Conservation (phyloP, 1,140 invertebrate species). For the Periplaneta americana region DNA sequence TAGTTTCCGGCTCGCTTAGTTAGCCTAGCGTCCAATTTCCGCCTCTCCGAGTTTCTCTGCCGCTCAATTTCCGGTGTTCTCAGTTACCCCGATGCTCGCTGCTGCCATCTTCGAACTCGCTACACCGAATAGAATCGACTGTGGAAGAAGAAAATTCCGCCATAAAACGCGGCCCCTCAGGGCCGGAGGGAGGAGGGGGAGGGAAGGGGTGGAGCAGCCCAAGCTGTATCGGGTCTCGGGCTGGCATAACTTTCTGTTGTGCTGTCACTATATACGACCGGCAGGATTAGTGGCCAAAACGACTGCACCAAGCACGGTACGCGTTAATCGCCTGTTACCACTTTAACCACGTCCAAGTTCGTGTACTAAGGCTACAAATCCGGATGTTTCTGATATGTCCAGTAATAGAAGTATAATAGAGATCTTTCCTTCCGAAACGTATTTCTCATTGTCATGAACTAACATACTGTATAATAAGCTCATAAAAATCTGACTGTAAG, state of each 20-base stretch:
- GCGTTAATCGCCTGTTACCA: background rate
- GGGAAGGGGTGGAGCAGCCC: background rate
- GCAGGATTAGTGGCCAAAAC: background rate
- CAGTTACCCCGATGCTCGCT: background rate
- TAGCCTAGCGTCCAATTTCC: background rate
- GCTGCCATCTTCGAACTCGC: background rate
- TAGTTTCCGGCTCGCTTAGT: background rate
- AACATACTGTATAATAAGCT: too few species aligned
- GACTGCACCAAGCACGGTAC: background rate
- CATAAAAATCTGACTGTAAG: too few species aligned
- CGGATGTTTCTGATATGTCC: too few species aligned
- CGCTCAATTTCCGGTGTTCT: background rate
- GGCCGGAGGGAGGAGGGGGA: too few species aligned
- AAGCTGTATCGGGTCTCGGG: background rate
- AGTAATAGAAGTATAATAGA: too few species aligned
- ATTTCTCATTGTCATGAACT: too few species aligned
- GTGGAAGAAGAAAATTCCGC: background rate
- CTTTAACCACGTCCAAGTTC: background rate
- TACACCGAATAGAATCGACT: background rate
- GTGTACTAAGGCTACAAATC: too few species aligned
- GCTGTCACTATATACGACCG: background rate
- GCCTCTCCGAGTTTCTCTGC: background rate
- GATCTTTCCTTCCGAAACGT: too few species aligned
- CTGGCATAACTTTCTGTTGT: background rate
- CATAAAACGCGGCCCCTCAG: background rate